phyloP scores from a whole-genome alignment of 2,797 vertebrate genomes.

The Malacoctenus gilli region DNA sequence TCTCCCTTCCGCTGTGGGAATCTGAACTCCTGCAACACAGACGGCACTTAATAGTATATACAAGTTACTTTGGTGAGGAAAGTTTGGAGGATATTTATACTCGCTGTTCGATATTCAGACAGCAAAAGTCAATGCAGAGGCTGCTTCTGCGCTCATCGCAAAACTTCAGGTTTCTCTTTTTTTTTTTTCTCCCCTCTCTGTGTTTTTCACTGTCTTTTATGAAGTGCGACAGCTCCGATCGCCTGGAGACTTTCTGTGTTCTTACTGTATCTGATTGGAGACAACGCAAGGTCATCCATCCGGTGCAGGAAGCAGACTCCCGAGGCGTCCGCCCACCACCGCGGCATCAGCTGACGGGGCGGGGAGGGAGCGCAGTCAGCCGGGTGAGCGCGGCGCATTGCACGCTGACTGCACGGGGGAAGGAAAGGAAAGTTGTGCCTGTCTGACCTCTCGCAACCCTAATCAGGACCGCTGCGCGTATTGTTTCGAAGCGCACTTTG shows the following conservation, averaged over 20 bases:
- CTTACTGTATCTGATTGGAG: conserved; percentile 56
- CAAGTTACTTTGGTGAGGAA: conserved; percentile 19
- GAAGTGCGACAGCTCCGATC: conserved; percentile 57
- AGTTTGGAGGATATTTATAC: conserved; percentile 45
- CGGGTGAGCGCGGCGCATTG: conserved; percentile 4
- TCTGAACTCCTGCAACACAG: conserved; percentile 15
- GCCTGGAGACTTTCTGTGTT: conserved; percentile 58
- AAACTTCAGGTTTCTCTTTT: conserved; percentile 14
- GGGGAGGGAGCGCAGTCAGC: conserved; percentile 43
- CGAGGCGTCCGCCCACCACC: conserved; percentile 59
- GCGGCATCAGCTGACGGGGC: conserved; percentile 44
- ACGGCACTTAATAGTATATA: conserved; percentile 7
- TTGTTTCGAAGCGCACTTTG: conserved; percentile 21
- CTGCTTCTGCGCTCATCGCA: conserved; percentile 21
- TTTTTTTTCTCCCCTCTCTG: conserved; percentile 34
- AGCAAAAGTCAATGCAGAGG: conserved; percentile 39
- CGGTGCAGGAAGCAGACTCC: conserved; percentile 50
- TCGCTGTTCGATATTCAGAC: conserved; percentile 23
- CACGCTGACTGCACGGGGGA: conserved; percentile 28
- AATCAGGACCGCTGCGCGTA: conserved; percentile 17
- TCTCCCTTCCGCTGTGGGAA: conserved; percentile 2
- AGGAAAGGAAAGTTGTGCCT: conserved; percentile 37
- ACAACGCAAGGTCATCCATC: conserved; percentile 52
- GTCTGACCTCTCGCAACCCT: conserved; percentile 37
- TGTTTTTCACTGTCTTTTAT: conserved; percentile 48